Base-by-base conservation (phyloP, 2,113 vertebrate genomes). In the Poecilia latipinna region DNA sequence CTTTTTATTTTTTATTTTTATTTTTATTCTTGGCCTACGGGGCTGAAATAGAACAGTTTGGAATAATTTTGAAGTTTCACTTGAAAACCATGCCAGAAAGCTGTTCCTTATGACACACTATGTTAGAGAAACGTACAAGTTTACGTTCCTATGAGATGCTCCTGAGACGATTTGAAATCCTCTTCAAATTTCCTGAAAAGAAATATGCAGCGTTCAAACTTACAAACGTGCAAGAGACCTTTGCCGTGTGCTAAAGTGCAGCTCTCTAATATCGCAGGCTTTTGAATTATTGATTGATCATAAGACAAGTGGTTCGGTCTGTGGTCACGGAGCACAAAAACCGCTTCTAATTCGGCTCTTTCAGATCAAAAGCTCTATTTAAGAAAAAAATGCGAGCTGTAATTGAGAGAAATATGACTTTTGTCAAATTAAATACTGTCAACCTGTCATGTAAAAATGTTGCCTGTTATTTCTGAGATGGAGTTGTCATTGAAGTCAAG, bases 401-500 rank as follows among this genome's bases (percentile, higher is more conserved):
- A 24, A 22, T 68, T 22, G n/a, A 29, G 48, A 60, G 51, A 28
- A 26, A 60, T 10, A 24, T 24, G 19, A 60, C 12, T 66, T 19
- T 39, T 75, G 28, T 0, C 17, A 54, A 37, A 37, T 73, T 12
- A 61, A 0, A 77, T 35, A 32, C 44, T 68, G 60, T 4, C 19
- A 78, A 37, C 65, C 19, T 29, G 66, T 37, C 44, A 61, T 31
- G 4, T 51, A 71, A 8, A 75, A 51, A 65, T 4, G 24, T 29
- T 29, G 33, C 28, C 73, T 22, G 26, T 51, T 51, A 74, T 74
- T 74, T 79, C 54, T 72, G 66, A 60, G 51, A 69, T 61, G 13
- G 65, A 26, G 70, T 75, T 67, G 15, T 22, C 64, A 57, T 65
- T 42, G 75, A 78, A 68, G 65, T 33, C 48, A 42, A 83, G 66